Conservation (phyloP, 2,797 vertebrate genomes). For the Microchirus variegatus region DNA sequence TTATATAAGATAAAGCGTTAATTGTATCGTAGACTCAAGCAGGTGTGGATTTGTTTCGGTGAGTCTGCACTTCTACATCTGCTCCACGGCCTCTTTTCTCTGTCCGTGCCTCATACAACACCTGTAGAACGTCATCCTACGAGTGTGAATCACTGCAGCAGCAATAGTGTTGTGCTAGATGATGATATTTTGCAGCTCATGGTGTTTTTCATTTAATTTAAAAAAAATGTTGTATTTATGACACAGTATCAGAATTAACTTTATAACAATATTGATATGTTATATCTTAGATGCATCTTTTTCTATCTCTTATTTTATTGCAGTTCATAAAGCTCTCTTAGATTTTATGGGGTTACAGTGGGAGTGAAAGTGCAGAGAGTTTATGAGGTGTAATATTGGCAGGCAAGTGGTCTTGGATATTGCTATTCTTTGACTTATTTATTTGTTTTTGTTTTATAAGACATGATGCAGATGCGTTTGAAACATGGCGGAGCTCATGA, state of each 20-base stretch:
- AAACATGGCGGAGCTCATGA: slow-evolving; percentile 22
- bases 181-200: no score
- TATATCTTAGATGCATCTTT: slow-evolving; percentile 2
- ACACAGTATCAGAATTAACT: slow-evolving; percentile 1
- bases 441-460: slow-evolving; percentile 26
- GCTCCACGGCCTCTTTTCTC: no score
- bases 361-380: slow-evolving; percentile 47
- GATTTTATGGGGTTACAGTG: slow-evolving; percentile 50
- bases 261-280: slow-evolving; percentile 2
- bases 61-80: no score
- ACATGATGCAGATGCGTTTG: slow-evolving; percentile 28
- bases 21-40: no score
- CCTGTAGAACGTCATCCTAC: no score
- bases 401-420: slow-evolving; percentile 41
- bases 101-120: no score
- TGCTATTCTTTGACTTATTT: slow-evolving; percentile 38
- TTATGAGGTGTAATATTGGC: slow-evolving; percentile 53
- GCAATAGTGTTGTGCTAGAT: no score
- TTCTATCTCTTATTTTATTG: neutral
- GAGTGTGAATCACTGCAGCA: no score
- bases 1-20: no score
- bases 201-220: neutral
- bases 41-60: no score
- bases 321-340: slow-evolving; percentile 57
- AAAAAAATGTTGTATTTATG: neutral